Percentiles rank a stretch among this genome's conserved stretches.
Conservation (phyloP, 2,888 invertebrate species). For the Eudemis profundana region DNA sequence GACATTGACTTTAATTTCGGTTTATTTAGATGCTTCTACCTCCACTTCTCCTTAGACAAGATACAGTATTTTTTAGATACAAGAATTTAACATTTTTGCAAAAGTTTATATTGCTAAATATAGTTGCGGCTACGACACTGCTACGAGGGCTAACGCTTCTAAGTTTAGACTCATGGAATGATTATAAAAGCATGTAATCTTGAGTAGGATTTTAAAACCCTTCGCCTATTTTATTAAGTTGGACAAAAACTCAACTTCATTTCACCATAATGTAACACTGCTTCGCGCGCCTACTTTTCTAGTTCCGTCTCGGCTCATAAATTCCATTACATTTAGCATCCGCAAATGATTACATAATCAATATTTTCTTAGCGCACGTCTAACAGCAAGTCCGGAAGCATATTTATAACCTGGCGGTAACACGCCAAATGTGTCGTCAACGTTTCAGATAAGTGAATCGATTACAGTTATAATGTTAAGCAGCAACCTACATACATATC, state of each 20-base stretch:
- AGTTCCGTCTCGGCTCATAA: conserved; percentile 20
- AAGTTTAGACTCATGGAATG: too few relatives aligned
- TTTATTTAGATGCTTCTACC: too few relatives aligned
- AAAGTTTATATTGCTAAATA: too few relatives aligned
- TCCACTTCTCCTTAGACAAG: too few relatives aligned
- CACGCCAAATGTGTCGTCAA: conserved; percentile 39
- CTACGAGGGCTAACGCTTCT: too few relatives aligned
- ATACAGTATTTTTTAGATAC: too few relatives aligned
- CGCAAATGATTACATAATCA: conserved; percentile 32
- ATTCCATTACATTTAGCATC: conserved; percentile 26
- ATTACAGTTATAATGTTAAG: conserved; percentile 38
- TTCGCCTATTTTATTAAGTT: neutral
- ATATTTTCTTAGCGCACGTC: conserved; percentile 39
- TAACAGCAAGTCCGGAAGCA: conserved; percentile 26
- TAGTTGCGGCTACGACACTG: too few relatives aligned
- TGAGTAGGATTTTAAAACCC: too few relatives aligned
- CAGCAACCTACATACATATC: conserved; percentile 37
- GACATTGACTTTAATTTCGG: too few relatives aligned
- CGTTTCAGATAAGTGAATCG: conserved; percentile 40
- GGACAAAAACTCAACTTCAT: neutral
- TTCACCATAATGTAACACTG: conserved; percentile 2
- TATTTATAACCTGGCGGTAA: conserved; percentile 11
- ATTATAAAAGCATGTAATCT: too few relatives aligned
- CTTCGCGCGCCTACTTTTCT: conserved; percentile 17
- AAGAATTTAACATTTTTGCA: too few relatives aligned